Evolutionary conservation across 1,140 invertebrate genomes (phyloP).

Genomic region (Hyposmocoma kahamanoa): DNA sequence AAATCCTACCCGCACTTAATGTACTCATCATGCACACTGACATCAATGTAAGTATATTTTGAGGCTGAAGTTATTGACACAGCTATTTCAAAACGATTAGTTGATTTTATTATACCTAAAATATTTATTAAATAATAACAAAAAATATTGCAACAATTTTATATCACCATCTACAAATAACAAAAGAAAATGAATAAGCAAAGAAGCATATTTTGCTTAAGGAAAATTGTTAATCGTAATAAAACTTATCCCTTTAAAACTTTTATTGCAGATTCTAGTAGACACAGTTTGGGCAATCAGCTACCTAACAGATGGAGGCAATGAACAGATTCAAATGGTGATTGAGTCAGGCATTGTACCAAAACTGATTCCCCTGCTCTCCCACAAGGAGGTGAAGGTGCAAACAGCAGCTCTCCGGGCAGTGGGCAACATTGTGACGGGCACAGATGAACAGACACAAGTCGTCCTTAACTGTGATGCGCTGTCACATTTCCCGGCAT

Average conservation of each 20-base stretch:
- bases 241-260: too few relatives aligned
- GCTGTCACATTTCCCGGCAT: conserved; percentile 90
- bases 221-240: too few relatives aligned
- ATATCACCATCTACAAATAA: too few relatives aligned
- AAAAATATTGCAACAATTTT: too few relatives aligned
- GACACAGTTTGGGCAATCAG: conserved; percentile 99
- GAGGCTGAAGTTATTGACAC: too few relatives aligned
- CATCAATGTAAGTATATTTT: conserved; percentile 90
- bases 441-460: conserved; percentile 99
- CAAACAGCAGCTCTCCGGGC: conserved; percentile 97
- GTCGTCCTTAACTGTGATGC: conserved; percentile 94
- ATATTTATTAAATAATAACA: too few relatives aligned
- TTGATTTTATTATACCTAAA: too few relatives aligned
- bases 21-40: conserved; percentile 96
- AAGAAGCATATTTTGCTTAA: too few relatives aligned
- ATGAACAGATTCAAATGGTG: conserved; percentile 99
- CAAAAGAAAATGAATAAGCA: too few relatives aligned
- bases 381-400: conserved; percentile 97
- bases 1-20: conserved; percentile 95
- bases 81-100: too few relatives aligned
- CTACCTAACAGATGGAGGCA: conserved; percentile 98
- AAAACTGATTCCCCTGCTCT: conserved; percentile 94
- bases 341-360: conserved; percentile 97
- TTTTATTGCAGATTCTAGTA: conserved; percentile 90
- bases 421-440: conserved; percentile 99